phyloP scores from a whole-genome alignment of 1,140 invertebrate genomes.

The Harpegnathos saltator region DNA sequence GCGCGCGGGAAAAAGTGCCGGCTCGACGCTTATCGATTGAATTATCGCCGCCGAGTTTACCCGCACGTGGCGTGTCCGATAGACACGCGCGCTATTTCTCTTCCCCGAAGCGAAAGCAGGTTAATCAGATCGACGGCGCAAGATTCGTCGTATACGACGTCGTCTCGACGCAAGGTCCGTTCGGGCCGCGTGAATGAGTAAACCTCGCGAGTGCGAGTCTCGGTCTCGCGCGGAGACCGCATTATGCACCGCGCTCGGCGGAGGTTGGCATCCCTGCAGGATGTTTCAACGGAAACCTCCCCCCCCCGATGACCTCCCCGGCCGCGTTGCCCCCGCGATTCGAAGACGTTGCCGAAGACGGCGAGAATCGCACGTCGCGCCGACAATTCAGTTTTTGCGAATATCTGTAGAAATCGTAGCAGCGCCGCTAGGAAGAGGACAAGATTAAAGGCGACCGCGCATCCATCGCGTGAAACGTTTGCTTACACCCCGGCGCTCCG shows the following conservation, averaged over 20 bases:
- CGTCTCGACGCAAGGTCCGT: too few species aligned
- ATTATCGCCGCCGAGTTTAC: conserved; percentile 23
- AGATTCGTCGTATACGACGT: background rate
- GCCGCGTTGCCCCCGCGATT: background rate
- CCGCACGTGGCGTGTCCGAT: too few species aligned
- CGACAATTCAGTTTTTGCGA: too few species aligned
- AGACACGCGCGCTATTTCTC: background rate
- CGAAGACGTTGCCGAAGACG: too few species aligned
- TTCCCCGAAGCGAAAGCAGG: background rate
- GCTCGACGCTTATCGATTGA: background rate
- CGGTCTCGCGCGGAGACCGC: background rate
- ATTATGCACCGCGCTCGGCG: too few species aligned
- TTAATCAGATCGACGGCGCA: background rate
- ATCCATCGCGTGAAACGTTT: background rate
- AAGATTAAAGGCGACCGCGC: too few species aligned
- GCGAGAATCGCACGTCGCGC: too few species aligned
- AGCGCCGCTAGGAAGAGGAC: too few species aligned
- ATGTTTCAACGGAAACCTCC: background rate
- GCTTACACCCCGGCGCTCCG: too few species aligned
- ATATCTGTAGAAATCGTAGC: too few species aligned
- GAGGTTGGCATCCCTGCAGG: background rate
- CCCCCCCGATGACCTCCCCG: too few species aligned
- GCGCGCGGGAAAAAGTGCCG: background rate
- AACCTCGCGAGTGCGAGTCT: background rate
- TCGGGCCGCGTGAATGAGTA: background rate